Conservation (phyloP, 2,797 vertebrate genomes). For the Lophius americanus region DNA sequence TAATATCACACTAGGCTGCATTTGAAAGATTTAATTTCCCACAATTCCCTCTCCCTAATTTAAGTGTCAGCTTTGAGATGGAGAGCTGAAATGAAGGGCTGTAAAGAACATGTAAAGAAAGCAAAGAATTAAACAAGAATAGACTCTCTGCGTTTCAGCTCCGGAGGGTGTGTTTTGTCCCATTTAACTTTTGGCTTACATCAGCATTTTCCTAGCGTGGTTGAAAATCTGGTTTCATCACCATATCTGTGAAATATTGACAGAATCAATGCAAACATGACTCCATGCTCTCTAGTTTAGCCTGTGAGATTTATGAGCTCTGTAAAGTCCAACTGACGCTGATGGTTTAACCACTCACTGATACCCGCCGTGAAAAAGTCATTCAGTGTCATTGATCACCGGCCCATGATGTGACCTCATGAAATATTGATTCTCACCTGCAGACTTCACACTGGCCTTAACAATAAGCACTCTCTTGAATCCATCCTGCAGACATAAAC, state of each 20-base stretch:
- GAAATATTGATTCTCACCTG: conserved; percentile 37
- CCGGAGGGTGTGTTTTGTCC: conserved; percentile 4
- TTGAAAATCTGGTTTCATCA: background rate
- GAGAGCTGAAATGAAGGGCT: conserved; percentile 24
- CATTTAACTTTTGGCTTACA: background rate
- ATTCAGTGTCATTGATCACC: conserved; percentile 32
- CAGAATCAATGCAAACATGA: background rate
- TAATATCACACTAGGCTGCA: conserved; percentile 62
- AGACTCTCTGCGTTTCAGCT: conserved; percentile 18
- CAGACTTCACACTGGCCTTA: conserved; percentile 12
- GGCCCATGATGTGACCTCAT: conserved; percentile 15
- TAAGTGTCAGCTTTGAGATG: conserved; percentile 20
- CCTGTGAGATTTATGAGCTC: background rate
- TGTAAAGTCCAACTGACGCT: background rate
- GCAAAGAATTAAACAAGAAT: conserved; percentile 31
- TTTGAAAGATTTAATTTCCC: conserved; percentile 62
- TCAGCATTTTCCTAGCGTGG: background rate
- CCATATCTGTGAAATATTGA: background rate
- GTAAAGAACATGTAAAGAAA: conserved; percentile 42
- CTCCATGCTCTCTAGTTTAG: background rate
- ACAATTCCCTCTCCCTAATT: conserved; percentile 48
- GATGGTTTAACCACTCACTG: background rate
- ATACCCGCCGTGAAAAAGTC: conserved; percentile 13
- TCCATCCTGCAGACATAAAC: conserved; percentile 23
- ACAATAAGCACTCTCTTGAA: conserved; percentile 30